These are phyloP conservation scores for Muscicapa adusta DNA, from an alignment of 2,113 vertebrate genomes.

Conservation along the genomic window DNA sequence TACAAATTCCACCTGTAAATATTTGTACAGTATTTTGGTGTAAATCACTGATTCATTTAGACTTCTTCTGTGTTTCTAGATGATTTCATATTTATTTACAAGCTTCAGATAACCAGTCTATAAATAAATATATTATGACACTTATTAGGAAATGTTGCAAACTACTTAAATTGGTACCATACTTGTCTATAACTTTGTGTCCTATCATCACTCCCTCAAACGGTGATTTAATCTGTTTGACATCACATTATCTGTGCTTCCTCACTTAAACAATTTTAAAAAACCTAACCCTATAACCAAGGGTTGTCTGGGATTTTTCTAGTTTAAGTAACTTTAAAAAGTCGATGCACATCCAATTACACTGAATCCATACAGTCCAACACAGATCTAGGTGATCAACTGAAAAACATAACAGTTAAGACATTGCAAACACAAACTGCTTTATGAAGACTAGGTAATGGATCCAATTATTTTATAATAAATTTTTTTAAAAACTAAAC, in stretches of 20 bases:
- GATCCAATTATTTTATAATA: not conserved
- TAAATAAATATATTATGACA: not conserved
- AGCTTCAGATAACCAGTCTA: not conserved
- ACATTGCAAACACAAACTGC: not conserved
- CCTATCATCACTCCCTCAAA: not conserved
- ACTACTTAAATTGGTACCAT: not conserved
- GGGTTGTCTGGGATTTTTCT: not conserved
- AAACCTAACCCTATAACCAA: not conserved
- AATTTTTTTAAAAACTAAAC: not conserved
- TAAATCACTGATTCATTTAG: not conserved
- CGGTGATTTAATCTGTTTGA: not conserved
- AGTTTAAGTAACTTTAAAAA: not conserved
- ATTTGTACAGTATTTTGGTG: not conserved
- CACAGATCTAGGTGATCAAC: not conserved
- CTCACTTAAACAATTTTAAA: not conserved
- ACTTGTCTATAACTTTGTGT: not conserved
- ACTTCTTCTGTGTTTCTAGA: not conserved
- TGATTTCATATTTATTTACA: not conserved
- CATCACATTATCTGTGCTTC: not conserved
- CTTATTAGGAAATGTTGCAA: not conserved
- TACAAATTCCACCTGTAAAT: not conserved
- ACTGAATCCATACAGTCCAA: not conserved
- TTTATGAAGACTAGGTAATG: not conserved
- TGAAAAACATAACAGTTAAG: not conserved
- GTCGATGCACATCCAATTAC: not conserved